These are phyloP conservation scores for Heliconius ismenius DNA, from an alignment of 2,888 invertebrate genomes.

Conservation along the genomic window DNA sequence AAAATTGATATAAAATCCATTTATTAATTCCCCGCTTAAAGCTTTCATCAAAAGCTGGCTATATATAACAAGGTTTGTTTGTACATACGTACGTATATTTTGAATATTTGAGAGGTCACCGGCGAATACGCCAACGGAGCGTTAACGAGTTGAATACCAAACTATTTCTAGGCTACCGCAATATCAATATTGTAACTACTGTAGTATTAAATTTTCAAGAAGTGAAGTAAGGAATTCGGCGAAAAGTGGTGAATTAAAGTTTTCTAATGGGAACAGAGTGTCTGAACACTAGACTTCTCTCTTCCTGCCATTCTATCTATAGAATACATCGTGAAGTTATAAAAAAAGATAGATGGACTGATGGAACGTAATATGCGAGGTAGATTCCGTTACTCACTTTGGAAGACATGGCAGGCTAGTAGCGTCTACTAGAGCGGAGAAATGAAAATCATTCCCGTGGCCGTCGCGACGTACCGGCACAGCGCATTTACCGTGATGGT, in stretches of 20 bases:
- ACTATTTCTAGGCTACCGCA: conserved; percentile 34
- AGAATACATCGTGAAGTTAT: not conserved
- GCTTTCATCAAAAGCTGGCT: not conserved
- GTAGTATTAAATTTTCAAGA: conserved; percentile 33
- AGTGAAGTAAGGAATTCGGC: not conserved
- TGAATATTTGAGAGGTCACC: conserved; percentile 16
- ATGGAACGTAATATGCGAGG: too few relatives aligned
- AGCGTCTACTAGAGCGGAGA: too few relatives aligned
- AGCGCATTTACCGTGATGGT: too few relatives aligned
- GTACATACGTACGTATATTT: conserved; percentile 18
- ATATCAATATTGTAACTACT: conserved; percentile 37
- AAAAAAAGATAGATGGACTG: not conserved
- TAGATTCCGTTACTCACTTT: too few relatives aligned
- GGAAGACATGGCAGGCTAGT: too few relatives aligned
- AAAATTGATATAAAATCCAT: not conserved
- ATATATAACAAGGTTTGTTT: not conserved
- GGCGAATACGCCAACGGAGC: conserved; percentile 1
- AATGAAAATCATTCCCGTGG: too few relatives aligned
- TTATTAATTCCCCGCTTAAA: not conserved
- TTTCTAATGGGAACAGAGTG: not conserved
- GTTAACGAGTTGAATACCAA: conserved; percentile 35
- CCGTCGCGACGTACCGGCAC: too few relatives aligned
- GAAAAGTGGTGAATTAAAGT: too few relatives aligned
- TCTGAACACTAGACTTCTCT: too few relatives aligned
- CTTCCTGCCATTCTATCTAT: not conserved